Evolutionary conservation across 2,113 vertebrate genomes (phyloP).

Genomic region (Lepisosteus osseus): DNA sequence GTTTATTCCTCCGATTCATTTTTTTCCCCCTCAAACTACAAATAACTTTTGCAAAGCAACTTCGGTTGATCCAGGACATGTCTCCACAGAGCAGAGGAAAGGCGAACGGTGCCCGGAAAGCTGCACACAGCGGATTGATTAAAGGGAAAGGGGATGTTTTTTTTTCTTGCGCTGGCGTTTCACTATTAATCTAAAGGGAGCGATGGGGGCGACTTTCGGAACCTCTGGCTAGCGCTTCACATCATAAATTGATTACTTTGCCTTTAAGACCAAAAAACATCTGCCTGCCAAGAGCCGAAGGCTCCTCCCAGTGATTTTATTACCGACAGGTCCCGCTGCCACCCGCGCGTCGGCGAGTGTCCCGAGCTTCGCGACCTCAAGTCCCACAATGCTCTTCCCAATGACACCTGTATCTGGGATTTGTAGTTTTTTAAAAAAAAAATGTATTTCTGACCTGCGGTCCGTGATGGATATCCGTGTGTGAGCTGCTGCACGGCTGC

Average conservation of each 20-base stretch:
- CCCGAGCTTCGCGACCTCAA: conserved; percentile 43
- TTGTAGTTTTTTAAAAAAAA: conserved; percentile 39
- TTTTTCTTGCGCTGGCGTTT: no score
- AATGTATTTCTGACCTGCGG: neutral
- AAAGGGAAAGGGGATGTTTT: no score
- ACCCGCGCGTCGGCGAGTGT: conserved; percentile 41
- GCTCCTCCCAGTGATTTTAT: conserved; percentile 45
- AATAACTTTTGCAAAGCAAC: no score
- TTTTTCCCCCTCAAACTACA: no score
- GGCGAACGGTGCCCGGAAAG: no score
- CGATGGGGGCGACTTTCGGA: conserved; percentile 18
- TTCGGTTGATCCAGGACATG: no score
- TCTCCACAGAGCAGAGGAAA: no score
- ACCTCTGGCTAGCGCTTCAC: conserved; percentile 34
- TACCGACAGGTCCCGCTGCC: conserved; percentile 41
- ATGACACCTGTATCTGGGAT: conserved; percentile 23
- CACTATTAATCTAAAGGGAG: no score
- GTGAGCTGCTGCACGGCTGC: no score
- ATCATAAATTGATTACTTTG: conserved; percentile 45
- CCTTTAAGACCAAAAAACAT: conserved; percentile 53
- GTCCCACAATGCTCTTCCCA: conserved; percentile 47
- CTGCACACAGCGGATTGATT: no score
- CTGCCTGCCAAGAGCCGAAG: conserved; percentile 37
- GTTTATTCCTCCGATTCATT: no score
- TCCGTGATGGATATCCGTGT: neutral